phyloP scores from a whole-genome alignment of 2,888 invertebrate species.

The Drosophila heteroneura region DNA sequence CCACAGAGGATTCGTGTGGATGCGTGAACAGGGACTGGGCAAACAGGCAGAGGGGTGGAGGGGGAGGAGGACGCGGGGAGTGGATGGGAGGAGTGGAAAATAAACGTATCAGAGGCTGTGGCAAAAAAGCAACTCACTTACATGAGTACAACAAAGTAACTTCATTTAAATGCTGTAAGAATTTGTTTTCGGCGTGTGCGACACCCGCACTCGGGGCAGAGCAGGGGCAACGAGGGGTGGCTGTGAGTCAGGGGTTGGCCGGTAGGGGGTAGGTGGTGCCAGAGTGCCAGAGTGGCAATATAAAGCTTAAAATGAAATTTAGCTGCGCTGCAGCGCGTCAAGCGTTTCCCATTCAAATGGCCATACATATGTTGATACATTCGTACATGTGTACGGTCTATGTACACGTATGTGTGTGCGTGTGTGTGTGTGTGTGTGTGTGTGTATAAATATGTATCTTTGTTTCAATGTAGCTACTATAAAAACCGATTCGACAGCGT shows the following conservation, averaged over 20 bases:
- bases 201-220: conserved; percentile 44
- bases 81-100: not conserved
- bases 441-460: conserved; percentile 25
- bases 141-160: conserved; percentile 72
- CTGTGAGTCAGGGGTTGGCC: not conserved
- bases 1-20: conserved; percentile 24
- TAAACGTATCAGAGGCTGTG: conserved; percentile 47
- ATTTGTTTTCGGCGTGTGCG: conserved; percentile 76
- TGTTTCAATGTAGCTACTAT: conserved; percentile 54
- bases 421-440: not conserved
- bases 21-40: conserved; percentile 20
- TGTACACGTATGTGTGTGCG: conserved; percentile 14
- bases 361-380: conserved; percentile 59
- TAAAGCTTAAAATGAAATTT: conserved; percentile 62
- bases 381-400: conserved; percentile 36
- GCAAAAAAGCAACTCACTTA: conserved; percentile 54
- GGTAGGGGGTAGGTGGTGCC: conserved; percentile 2
- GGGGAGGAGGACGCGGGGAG: not conserved
- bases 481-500: conserved; percentile 53
- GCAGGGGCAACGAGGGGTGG: not conserved
- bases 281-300: conserved; percentile 44
- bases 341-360: conserved; percentile 59
- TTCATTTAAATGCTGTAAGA: conserved; percentile 81
- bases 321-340: conserved; percentile 31
- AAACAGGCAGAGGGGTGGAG: not conserved